These are phyloP conservation scores for Drosophila cardini DNA, from an alignment of 1,140 invertebrate genomes.

Conservation along the genomic window DNA sequence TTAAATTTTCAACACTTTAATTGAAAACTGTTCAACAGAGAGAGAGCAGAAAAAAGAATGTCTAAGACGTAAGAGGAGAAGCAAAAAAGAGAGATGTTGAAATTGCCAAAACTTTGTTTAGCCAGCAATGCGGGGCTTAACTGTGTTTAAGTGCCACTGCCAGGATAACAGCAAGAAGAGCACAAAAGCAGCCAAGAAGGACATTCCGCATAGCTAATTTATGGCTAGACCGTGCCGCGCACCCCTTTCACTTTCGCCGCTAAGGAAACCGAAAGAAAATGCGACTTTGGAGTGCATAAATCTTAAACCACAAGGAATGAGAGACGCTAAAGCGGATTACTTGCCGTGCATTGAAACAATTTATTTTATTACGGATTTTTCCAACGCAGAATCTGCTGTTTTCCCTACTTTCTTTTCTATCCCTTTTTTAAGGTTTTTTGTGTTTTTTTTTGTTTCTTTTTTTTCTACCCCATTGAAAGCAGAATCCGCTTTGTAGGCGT, in stretches of 20 bases:
- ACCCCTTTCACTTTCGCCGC: slow-evolving; percentile 71
- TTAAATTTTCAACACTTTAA: slow-evolving; percentile 81
- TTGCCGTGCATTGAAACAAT: slow-evolving; percentile 77
- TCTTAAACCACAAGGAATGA: slow-evolving; percentile 77
- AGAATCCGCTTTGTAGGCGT: slow-evolving; percentile 52
- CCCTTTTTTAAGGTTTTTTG: slow-evolving; percentile 32
- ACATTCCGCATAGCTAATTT: slow-evolving; percentile 74
- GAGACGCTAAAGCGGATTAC: slow-evolving; percentile 73
- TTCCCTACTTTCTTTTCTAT: background rate
- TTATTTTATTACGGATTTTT: slow-evolving; percentile 70
- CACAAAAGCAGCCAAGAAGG: slow-evolving; percentile 11
- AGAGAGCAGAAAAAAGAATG: background rate
- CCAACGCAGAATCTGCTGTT: slow-evolving; percentile 25
- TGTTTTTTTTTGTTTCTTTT: slow-evolving; percentile 21
- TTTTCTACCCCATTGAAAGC: background rate
- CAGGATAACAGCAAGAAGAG: slow-evolving; percentile 5
- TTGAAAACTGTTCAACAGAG: slow-evolving; percentile 55
- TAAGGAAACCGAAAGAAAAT: slow-evolving; percentile 38
- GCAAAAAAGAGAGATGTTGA: slow-evolving; percentile 44
- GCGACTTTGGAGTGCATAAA: slow-evolving; percentile 78
- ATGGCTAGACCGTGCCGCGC: slow-evolving; percentile 48
- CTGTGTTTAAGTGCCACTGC: slow-evolving; percentile 73
- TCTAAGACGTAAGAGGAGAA: background rate
- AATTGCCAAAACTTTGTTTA: slow-evolving; percentile 71
- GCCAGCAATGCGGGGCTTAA: slow-evolving; percentile 69